Conservation (phyloP, 2,113 vertebrate genomes). For the Lipophrys pholis region DNA sequence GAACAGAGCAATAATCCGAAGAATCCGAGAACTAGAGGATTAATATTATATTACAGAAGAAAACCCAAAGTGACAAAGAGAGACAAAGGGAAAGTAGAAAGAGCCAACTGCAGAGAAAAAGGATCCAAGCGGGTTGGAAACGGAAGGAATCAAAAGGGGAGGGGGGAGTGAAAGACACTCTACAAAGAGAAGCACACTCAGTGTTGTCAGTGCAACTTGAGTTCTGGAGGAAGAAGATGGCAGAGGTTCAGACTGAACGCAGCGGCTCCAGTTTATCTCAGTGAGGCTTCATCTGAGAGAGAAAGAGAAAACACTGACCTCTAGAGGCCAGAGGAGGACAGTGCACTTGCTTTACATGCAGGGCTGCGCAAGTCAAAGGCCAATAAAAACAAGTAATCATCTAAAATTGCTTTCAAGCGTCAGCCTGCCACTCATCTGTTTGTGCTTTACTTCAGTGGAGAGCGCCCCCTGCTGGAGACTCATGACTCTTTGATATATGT, state of each 20-base stretch:
- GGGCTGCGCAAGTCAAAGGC: conserved; percentile 4
- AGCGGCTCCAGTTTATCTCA: conserved; percentile 17
- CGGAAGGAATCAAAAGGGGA: conserved; percentile 15
- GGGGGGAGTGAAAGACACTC: conserved; percentile 50
- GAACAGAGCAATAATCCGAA: conserved; percentile 79
- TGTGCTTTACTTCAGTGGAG: conserved; percentile 41
- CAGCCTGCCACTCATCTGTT: background rate
- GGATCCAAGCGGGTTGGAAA: conserved; percentile 50
- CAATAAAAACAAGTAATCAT: too few species aligned
- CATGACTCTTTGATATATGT: background rate
- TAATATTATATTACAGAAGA: conserved; percentile 75
- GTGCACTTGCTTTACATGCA: background rate
- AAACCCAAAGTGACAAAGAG: conserved; percentile 72
- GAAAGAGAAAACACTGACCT: conserved; percentile 30
- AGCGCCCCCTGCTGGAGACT: conserved; percentile 63
- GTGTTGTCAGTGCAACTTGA: conserved; percentile 73
- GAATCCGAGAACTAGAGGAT: conserved; percentile 77
- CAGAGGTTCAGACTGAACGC: conserved; percentile 20
- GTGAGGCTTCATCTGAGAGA: conserved; percentile 18
- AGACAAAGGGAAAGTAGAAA: conserved; percentile 65
- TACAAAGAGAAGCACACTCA: conserved; percentile 56
- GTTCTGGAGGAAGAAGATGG: conserved; percentile 25
- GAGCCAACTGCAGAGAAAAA: conserved; percentile 65
- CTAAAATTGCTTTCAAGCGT: conserved; percentile 2
- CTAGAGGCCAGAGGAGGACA: conserved; percentile 2